A percentile compares a stretch with the other conserved stretches of the same genome.
Conservation (phyloP, 2,113 vertebrate genomes). For the Romanogobio albipinnatus region DNA sequence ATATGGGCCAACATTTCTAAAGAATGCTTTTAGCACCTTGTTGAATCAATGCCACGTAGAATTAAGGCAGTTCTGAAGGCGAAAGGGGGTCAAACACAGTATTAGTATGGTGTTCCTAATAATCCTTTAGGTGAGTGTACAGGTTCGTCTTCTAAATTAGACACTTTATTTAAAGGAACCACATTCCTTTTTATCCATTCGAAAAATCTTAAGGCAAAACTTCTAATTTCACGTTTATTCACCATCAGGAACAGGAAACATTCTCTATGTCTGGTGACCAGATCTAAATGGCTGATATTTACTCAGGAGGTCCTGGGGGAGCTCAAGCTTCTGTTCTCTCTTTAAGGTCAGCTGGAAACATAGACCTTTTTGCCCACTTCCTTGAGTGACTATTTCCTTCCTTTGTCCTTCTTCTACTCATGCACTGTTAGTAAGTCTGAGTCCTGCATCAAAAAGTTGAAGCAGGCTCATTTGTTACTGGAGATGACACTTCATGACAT, state of each 20-base stretch:
- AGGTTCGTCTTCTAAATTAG: neutral
- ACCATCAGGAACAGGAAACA: neutral
- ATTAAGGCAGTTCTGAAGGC: too few species aligned
- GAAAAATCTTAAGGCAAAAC: too few species aligned
- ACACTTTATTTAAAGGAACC: neutral
- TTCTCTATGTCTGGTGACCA: neutral
- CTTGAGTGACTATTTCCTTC: conserved; percentile 48
- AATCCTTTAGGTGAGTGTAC: too few species aligned
- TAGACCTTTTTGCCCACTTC: conserved; percentile 40
- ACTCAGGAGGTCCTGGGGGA: neutral
- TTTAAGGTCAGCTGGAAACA: conserved; percentile 21
- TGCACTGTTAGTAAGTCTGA: neutral
- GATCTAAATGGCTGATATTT: conserved; percentile 27
- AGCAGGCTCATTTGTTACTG: conserved; percentile 33
- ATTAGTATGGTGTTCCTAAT: too few species aligned
- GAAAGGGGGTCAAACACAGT: too few species aligned
- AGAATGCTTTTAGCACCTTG: too few species aligned
- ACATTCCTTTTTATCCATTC: neutral
- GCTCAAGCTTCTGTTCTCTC: neutral
- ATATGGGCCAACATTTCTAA: too few species aligned
- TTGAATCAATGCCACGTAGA: too few species aligned
- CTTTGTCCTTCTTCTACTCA: conserved; percentile 34
- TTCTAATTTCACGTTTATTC: neutral
- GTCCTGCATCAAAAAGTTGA: conserved; percentile 30
- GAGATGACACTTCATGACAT: conserved; percentile 18